These are phyloP conservation scores for Macroteleia sp. DNA, from an alignment of 2,888 invertebrate species.

Conservation along the genomic window DNA sequence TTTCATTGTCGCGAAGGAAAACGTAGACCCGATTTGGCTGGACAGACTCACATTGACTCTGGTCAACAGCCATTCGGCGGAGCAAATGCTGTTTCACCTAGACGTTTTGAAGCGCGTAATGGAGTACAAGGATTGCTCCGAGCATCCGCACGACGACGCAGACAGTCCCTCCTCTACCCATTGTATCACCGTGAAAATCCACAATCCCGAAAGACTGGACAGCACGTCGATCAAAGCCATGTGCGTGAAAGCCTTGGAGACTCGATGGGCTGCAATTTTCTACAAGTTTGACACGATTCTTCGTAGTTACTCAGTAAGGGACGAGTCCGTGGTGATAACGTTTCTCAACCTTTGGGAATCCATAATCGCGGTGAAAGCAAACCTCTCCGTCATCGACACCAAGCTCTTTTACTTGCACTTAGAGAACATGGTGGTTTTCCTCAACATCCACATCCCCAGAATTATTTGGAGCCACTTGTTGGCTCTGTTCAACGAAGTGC, in stretches of 20 bases:
- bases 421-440: conserved; percentile 90
- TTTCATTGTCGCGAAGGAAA: conserved; percentile 92
- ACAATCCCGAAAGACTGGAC: conserved; percentile 92
- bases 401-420: conserved; percentile 94
- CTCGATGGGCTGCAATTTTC: conserved; percentile 93
- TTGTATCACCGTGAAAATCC: conserved; percentile 87
- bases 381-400: conserved; percentile 94
- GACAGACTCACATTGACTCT: conserved; percentile 91
- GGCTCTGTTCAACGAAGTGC: conserved; percentile 93
- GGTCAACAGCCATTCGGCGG: conserved; percentile 85
- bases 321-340: conserved; percentile 87
- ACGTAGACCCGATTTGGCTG: conserved; percentile 91
- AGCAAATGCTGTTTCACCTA: conserved; percentile 92
- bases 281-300: conserved; percentile 85
- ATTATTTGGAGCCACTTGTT: conserved; percentile 93
- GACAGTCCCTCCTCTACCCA: conserved; percentile 78
- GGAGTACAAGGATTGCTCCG: conserved; percentile 93
- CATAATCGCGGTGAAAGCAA: conserved; percentile 95
- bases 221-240: conserved; percentile 94
- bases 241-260: conserved; percentile 93
- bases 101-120: conserved; percentile 94
- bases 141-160: conserved; percentile 90
- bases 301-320: conserved; percentile 83
- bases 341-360: conserved; percentile 95
- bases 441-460: conserved; percentile 89